Conservation (phyloP, 1,140 invertebrate genomes). For the Piezodorus guildinii region DNA sequence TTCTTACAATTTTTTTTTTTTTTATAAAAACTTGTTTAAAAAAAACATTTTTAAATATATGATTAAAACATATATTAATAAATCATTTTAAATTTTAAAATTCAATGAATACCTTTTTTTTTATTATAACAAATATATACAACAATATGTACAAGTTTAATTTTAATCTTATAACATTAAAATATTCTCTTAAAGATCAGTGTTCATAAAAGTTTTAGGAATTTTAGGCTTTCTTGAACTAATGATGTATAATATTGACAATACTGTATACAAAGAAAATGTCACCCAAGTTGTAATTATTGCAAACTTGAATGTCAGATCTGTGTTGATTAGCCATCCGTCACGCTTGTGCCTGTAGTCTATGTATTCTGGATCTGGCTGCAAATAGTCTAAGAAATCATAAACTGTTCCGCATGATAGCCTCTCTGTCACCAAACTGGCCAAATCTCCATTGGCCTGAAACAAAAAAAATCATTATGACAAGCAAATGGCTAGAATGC, state of each 20-base stretch:
- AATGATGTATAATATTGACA: constrained; percentile 9
- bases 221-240: constrained; percentile 11
- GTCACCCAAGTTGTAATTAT: constrained; percentile 33
- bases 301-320: constrained; percentile 44
- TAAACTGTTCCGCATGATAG: constrained; percentile 50
- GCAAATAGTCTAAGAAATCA: constrained; percentile 62
- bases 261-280: not conserved
- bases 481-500: too few species aligned
- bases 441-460: constrained; percentile 43
- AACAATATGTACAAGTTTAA: too few species aligned
- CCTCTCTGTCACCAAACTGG: constrained; percentile 47
- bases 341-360: constrained; percentile 39
- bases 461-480: not conserved
- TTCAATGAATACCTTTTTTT: too few species aligned
- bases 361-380: constrained; percentile 40
- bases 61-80: too few species aligned
- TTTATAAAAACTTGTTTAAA: too few species aligned
- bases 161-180: too few species aligned
- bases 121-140: too few species aligned
- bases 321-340: constrained; percentile 51
- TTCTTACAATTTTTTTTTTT: too few species aligned
- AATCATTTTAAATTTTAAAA: too few species aligned
- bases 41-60: too few species aligned
- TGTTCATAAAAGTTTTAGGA: not conserved
- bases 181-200: not conserved